Base-by-base conservation (phyloP, 2,888 invertebrate genomes). In the Erebia epiphron region DNA sequence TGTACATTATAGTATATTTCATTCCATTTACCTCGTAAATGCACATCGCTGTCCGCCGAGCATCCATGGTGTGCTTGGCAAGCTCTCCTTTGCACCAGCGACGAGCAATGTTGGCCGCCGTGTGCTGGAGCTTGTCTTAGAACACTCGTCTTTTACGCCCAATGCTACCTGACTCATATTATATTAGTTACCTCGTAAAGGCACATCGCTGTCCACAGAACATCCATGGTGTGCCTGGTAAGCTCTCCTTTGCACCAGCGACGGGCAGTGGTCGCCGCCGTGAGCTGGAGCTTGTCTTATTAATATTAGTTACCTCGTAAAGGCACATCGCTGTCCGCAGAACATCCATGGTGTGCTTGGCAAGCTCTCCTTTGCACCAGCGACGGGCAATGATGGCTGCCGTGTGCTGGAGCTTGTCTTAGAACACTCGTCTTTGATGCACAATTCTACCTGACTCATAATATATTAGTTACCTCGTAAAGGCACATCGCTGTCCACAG, bases 361-460 rank as follows among this genome's bases (percentile, higher is more conserved):
- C 98, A 98, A 13, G 96, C 97, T 57, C 97, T n/a, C n/a, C n/a
- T 95, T 88, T 98, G 97, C 77, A 96, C 94, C 78, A 97, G 89
- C n/a, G 96, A 95, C 0, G 98, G 97, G 3, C 26, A 26, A 4
- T 4, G 26, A 2, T 26, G 26, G 2, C 26, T 3, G 18, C 96
- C 97, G 26, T 43, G 43, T 1, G 10, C 9, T 43, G 43, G 43
- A 0, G 43, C 43, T 43, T 43, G 43, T 95, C 94, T 75, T 95
- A 94, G 49, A 95, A 86, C 68, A 98, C 94, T 57, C 94, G 91
- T 26, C 98, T 94, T 21, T 94, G 94, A 62, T 98, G 93, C 72
- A 95, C 95, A 96, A 97, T 97, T 84, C 96, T 96, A 57, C 98
- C 98, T 0, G 96, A 43, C 43, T 43, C 43, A 26, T 26, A 26